Evolutionary conservation across 2,113 vertebrate genomes (phyloP), one percentile per base, ranked within the genome.

Genomic region (Labrus mixtus): DNA sequence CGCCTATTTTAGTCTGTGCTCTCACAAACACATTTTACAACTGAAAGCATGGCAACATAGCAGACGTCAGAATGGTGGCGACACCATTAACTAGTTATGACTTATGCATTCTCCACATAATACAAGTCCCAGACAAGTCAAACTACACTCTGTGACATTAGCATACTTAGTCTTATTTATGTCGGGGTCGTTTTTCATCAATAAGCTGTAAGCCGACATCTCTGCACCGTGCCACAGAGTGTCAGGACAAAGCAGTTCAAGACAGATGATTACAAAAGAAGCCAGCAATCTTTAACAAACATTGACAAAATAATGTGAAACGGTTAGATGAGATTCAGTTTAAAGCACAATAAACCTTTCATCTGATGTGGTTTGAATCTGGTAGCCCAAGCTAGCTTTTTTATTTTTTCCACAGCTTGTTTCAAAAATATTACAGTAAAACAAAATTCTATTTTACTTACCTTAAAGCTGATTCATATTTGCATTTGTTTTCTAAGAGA

Each of bases 21-120:
- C 46, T 56, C 59, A 78, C 69, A 76, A 84, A 68, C 43, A 73
- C 39, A 15, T 80, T 83, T 78, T 78, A 83, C 73, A 81, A 68
- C 69, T 25, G 8, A 0, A 12, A 53, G 70, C 39, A 64, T 29
- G 51, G 66, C 46, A 37, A 29, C 71, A 45, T 17, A 56, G 59
- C 65, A 48, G 36, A 61, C 56, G 73, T 68, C 23, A 61, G 22
- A 73, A 71, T n/a, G 45, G 68, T 19, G 25, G 37, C 5, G 10
- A 65, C 10, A 12, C 51, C 45, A 8, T 62, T 78, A 65, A 79
- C 54, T 3, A 19, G 50, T 16, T 13, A 19, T 72, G 72, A 86
- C 57, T 81, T 76, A 25, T 79, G 33, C 29, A 45, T 15, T 53
- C 68, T 63, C 64, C 33, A 66, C 60, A 82, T 51, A 58, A 53